Percentiles rank a stretch among this genome's conserved stretches.
phyloP scores from a whole-genome alignment of 2,113 vertebrate genomes.

The Amphilophus citrinellus region DNA sequence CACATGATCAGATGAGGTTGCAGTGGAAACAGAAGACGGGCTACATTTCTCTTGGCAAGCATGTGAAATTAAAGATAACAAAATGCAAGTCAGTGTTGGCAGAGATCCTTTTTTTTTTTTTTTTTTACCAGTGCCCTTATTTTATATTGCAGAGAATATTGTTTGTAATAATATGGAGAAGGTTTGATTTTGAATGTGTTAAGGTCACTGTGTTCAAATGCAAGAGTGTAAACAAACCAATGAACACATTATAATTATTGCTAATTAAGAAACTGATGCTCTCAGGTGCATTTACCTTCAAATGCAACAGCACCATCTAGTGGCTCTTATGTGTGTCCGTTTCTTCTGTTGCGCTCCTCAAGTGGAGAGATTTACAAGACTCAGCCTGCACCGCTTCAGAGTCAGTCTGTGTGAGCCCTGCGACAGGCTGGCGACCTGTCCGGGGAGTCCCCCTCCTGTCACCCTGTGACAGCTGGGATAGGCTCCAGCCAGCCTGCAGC shows the following conservation, averaged over 20 bases:
- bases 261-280: slow-evolving; percentile 6
- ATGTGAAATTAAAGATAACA: not conserved
- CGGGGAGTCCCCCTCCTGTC: too few species aligned
- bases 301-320: slow-evolving; percentile 71
- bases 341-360: not conserved
- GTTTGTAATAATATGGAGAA: not conserved
- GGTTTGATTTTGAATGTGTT: accelerated
- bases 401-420: too few species aligned
- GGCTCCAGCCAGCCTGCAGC: too few species aligned
- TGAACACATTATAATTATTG: not conserved
- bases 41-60: not conserved
- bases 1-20: not conserved
- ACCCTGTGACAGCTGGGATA: too few species aligned
- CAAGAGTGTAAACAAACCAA: not conserved
- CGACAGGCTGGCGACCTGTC: too few species aligned
- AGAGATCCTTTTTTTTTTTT: not conserved
- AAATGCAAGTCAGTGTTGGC: not conserved
- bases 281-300: not conserved
- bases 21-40: not conserved
- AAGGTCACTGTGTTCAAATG: not conserved
- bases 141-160: not conserved
- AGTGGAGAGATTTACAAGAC: not conserved
- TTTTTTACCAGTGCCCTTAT: not conserved
- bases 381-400: not conserved
- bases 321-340: not conserved